Base-by-base conservation (phyloP, 2,797 vertebrate genomes). In the Atherinosoma microstoma region DNA sequence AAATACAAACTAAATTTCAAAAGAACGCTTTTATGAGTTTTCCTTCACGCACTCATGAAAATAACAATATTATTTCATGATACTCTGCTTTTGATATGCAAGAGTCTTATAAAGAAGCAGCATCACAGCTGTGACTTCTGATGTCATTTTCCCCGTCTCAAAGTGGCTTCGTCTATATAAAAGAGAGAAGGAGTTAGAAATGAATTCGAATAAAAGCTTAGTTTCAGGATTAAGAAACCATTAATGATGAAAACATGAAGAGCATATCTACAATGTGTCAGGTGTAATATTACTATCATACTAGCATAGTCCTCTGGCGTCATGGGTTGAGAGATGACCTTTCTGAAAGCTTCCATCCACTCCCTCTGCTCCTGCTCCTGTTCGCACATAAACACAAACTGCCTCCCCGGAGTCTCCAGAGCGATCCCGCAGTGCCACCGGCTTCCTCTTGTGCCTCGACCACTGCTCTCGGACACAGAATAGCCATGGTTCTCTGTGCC, bases 341-440 rank as follows among this genome's bases (percentile, higher is more conserved):
- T 82, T 4, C 75, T 92, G 13, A 98, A 89, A 45, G 95, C 95
- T 0, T 95, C 94, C 63, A 96, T 86, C 97, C 97, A 98, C 69
- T 98, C 96, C 15, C 0, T 93, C 89, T 95, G 96, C 20, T 96
- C 96, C 71, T 87, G 91, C 11, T 95, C 94, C 0, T 91, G 96
- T 78, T 97, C 95, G 71, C 97, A 98, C 85, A 95, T 90, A 66
- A 98, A 95, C 70, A 97, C 71, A 73, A 95, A 98, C 78, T 94
- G 86, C 73, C 97, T 93, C n/a, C 53, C 59, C 0, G 97, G 97
- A 0, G 96, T 98, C 70, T 94, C 58, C 58, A 98, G 68, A 4
- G 90, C 93, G 89, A 98, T 91, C 0, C 94, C 94, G 0, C 89
- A 92, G 72, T 91, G 94, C 92, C 94, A 95, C 64, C 93, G 94